Percentiles rank a stretch among this genome's conserved stretches.
Evolutionary conservation across 2,113 vertebrate species (phyloP).

Genomic region (Brachypteracias leptosomus): DNA sequence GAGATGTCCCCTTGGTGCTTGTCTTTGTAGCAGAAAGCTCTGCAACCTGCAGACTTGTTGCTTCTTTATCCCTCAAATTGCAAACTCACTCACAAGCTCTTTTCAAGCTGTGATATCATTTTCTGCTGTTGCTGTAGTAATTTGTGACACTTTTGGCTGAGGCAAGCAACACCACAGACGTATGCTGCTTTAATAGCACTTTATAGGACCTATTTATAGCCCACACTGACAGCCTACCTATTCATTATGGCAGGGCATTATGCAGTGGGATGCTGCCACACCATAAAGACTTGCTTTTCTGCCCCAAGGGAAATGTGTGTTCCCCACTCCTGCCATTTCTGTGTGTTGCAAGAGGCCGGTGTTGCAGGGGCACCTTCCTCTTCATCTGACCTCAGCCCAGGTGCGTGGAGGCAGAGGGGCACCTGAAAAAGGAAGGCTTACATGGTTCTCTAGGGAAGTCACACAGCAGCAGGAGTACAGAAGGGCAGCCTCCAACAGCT

Average conservation of each 20-base stretch:
- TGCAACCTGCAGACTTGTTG: not conserved
- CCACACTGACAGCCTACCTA: not conserved
- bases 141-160: not conserved
- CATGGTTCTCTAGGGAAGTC: not conserved
- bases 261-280: not conserved
- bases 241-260: not conserved
- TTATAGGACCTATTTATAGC: not conserved
- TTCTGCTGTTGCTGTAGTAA: not conserved
- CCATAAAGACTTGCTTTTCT: not conserved
- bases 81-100: not conserved
- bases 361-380: not conserved
- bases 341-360: not conserved
- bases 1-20: not conserved
- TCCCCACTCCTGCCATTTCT: not conserved
- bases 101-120: not conserved
- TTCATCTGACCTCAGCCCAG: not conserved
- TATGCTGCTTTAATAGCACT: not conserved
- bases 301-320: not conserved
- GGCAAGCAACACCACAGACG: not conserved
- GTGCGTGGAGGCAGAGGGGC: not conserved
- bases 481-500: not conserved
- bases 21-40: not conserved
- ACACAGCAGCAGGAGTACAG: not conserved
- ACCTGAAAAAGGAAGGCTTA: not conserved
- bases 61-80: not conserved